phyloP scores from a whole-genome alignment of 2,888 invertebrate species.

The Andrena haemorrhoa region DNA sequence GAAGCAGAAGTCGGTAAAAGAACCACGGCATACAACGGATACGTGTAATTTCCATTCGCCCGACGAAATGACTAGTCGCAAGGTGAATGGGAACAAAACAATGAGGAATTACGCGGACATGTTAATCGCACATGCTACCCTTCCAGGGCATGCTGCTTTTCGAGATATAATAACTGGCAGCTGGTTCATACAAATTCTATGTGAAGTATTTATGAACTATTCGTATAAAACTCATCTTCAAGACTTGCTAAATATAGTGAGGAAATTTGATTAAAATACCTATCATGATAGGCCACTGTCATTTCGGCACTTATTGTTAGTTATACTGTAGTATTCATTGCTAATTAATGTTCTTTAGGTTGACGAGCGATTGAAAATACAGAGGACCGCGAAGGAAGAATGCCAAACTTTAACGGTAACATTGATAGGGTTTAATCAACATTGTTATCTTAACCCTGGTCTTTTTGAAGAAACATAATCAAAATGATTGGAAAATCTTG shows the following conservation, averaged over 20 bases:
- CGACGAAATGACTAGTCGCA: background rate
- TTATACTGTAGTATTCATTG: background rate
- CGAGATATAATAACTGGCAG: constrained; percentile 86
- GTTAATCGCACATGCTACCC: constrained; percentile 86
- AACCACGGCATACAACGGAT: constrained; percentile 61
- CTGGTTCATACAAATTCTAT: constrained; percentile 87
- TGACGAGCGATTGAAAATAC: constrained; percentile 73
- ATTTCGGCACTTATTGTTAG: background rate
- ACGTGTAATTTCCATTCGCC: constrained; percentile 25
- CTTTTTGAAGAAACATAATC: constrained; percentile 71
- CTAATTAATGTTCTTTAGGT: constrained; percentile 67
- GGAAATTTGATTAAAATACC: constrained; percentile 14
- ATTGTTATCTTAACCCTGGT: constrained; percentile 82
- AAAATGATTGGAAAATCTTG: background rate
- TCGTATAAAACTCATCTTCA: constrained; percentile 74
- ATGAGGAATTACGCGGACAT: constrained; percentile 85
- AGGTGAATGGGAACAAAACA: constrained; percentile 23
- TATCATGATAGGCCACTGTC: background rate
- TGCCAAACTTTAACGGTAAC: constrained; percentile 78
- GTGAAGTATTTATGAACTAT: constrained; percentile 85
- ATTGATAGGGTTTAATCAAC: constrained; percentile 78
- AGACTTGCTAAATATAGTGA: constrained; percentile 80
- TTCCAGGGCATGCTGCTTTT: constrained; percentile 86
- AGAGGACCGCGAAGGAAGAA: constrained; percentile 62
- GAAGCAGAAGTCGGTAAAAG: constrained; percentile 63